A percentile compares a stretch with the other conserved stretches of the same genome.
phyloP scores from a whole-genome alignment of 2,797 vertebrate species.

The Oryzias dopingdopingensis region DNA sequence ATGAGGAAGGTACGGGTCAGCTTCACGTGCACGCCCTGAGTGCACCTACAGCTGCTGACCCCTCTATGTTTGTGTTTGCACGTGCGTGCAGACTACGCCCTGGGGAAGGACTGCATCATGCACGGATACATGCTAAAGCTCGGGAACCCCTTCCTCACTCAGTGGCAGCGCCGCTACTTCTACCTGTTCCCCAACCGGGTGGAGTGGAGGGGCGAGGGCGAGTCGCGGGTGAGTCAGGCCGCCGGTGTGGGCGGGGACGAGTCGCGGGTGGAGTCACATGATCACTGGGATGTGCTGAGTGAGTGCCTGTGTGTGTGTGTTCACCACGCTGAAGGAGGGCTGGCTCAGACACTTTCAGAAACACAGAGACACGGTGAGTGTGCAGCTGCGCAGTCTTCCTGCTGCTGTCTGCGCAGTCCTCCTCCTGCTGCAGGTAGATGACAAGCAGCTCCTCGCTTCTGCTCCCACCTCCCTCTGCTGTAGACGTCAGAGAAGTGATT shows the following conservation, averaged over 20 bases:
- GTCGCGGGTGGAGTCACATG: conserved; percentile 79
- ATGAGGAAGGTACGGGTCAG: conserved; percentile 87
- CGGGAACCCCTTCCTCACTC: conserved; percentile 95
- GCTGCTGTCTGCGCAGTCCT: background rate
- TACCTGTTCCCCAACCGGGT: conserved; percentile 98
- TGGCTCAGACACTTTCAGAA: conserved; percentile 83
- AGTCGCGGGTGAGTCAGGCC: conserved; percentile 87
- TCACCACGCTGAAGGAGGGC: conserved; percentile 72
- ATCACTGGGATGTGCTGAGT: background rate
- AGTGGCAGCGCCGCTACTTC: conserved; percentile 98
- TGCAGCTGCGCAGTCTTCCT: conserved; percentile 15
- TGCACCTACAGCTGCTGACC: background rate
- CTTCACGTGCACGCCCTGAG: conserved; percentile 1
- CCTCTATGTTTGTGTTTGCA: background rate
- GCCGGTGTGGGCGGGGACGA: conserved; percentile 80
- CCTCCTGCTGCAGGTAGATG: conserved; percentile 9
- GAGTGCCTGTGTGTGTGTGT: conserved; percentile 14
- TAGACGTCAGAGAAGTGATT: background rate
- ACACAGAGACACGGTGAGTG: conserved; percentile 80
- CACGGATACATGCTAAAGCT: conserved; percentile 96
- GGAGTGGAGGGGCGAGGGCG: conserved; percentile 96
- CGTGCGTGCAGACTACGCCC: conserved; percentile 84
- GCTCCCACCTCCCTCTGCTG: background rate
- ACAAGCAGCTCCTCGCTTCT: background rate
- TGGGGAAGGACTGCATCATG: conserved; percentile 97